A percentile compares a stretch with the other conserved stretches of the same genome.
These are phyloP conservation scores for Isoperla grammatica DNA, from an alignment of 2,888 invertebrate genomes.

Conservation along the genomic window DNA sequence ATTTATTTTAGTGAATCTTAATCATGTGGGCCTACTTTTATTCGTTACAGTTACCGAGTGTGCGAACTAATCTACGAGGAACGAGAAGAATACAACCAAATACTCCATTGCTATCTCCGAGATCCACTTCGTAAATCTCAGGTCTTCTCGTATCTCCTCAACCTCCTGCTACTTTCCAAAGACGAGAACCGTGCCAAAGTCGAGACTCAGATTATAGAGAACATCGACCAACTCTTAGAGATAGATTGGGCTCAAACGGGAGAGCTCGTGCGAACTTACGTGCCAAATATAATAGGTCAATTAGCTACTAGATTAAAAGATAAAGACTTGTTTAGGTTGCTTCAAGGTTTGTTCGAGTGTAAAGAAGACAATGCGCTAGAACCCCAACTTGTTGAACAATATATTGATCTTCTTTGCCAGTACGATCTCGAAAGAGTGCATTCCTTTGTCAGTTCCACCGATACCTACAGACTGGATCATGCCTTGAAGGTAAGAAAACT, in stretches of 20 bases:
- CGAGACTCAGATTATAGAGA: constrained; percentile 33
- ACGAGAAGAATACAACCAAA: constrained; percentile 55
- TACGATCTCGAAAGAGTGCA: constrained; percentile 51
- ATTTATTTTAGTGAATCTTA: no score
- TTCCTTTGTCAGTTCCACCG: constrained; percentile 48
- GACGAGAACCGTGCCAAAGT: constrained; percentile 37
- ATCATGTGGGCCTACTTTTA: no score
- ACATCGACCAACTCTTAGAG: constrained; percentile 32
- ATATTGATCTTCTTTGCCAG: constrained; percentile 58
- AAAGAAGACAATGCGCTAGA: constrained; percentile 39
- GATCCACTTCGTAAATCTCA: constrained; percentile 57
- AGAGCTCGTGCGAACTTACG: constrained; percentile 31
- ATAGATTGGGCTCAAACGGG: constrained; percentile 23
- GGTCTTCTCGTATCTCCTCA: constrained; percentile 49
- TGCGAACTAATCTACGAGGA: constrained; percentile 64
- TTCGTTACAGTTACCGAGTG: constrained; percentile 54
- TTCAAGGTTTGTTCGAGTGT: neutral
- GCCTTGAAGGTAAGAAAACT: constrained; percentile 47
- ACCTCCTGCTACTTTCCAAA: constrained; percentile 38
- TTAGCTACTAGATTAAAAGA: neutral
- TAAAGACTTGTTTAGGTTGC: neutral
- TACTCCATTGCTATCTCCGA: constrained; percentile 61
- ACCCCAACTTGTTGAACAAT: constrained; percentile 51
- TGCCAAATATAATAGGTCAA: constrained; percentile 15
- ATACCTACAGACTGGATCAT: constrained; percentile 57